Conservation (phyloP, 2,888 invertebrate genomes). For the Zhuqinia jingwanae region DNA sequence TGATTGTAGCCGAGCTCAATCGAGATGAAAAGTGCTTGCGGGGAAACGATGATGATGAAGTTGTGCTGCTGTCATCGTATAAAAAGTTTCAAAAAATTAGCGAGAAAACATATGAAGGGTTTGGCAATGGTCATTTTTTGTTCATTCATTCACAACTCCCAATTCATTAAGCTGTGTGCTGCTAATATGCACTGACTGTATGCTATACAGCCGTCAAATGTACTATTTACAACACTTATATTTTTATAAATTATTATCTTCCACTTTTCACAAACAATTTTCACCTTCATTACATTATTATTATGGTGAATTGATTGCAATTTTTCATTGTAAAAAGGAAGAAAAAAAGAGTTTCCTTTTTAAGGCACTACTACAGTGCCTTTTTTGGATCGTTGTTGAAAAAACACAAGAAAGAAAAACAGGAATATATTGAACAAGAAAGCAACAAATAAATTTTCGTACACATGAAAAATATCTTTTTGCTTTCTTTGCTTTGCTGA, state of each 20-base stretch:
- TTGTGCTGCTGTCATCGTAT: conserved; percentile 9
- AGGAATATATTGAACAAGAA: no score
- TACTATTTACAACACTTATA: not conserved
- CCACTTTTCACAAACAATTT: conserved; percentile 47
- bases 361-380: not conserved
- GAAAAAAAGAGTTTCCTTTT: not conserved
- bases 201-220: no score
- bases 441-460: not conserved
- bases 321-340: not conserved
- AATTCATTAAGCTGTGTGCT: not conserved
- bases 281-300: conserved; percentile 53
- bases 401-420: conserved; percentile 11
- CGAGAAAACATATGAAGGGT: not conserved
- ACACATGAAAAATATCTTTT: conserved; percentile 1
- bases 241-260: no score
- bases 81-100: conserved; percentile 15
- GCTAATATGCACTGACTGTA: no score
- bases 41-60: not conserved
- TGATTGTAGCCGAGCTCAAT: not conserved
- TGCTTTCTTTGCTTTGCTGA: conserved; percentile 5
- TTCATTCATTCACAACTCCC: conserved; percentile 25
- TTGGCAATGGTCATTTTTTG: conserved; percentile 20
- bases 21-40: conserved; percentile 23
- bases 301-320: not conserved
- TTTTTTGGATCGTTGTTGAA: not conserved